Base-by-base conservation (phyloP, 2,797 vertebrate genomes). In the Eulemur albifrons region DNA sequence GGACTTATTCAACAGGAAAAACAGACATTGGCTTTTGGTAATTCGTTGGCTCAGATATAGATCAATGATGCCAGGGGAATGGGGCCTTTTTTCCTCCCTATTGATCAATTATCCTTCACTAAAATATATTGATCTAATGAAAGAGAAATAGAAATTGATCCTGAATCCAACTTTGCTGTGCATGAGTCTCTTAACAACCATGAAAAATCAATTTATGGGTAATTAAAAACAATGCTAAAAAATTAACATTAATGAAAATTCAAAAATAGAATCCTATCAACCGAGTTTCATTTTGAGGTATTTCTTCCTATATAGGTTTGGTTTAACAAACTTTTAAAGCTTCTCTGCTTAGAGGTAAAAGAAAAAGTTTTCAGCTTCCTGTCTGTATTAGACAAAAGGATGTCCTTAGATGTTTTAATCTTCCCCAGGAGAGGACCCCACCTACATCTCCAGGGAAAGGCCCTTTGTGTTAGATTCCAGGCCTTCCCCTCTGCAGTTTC, bases 91-190 rank as follows among this genome's bases (percentile, higher is more conserved):
- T 86, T 89, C 76, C 1, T 45, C 30, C 80, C n/a, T 63, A 77
- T 45, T 45, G 30, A 93, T 95, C 75, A 88, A 23, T 61, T 96
- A 18, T 85, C 23, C 20, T 96, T 95, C 59, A 83, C 38, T 97
- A 8, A 40, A 80, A 52, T 65, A 25, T 69, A 87, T 61, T 93
- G 52, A 90, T 82, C 89, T 82, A 80, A 92, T 93, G 83, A 61
- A 90, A 81, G 82, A 97, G 43, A 93, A 97, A 96, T n/a, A 93
- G 27, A 95, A 94, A 94, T 93, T 75, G 11, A 63, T 85, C 81
- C 11, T 81, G 50, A 81, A 90, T 18, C 8, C 20, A 88, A 67
- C 20, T 95, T 88, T 48, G 43, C 30, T 88, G 10, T 52, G 52
- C 7, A 15, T 65, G 21, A 92, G 27, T 83, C 59, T 88, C 93